These are phyloP conservation scores for Castor canadensis DNA, from an alignment of 2,113 vertebrate genomes.

Conservation along the genomic window DNA sequence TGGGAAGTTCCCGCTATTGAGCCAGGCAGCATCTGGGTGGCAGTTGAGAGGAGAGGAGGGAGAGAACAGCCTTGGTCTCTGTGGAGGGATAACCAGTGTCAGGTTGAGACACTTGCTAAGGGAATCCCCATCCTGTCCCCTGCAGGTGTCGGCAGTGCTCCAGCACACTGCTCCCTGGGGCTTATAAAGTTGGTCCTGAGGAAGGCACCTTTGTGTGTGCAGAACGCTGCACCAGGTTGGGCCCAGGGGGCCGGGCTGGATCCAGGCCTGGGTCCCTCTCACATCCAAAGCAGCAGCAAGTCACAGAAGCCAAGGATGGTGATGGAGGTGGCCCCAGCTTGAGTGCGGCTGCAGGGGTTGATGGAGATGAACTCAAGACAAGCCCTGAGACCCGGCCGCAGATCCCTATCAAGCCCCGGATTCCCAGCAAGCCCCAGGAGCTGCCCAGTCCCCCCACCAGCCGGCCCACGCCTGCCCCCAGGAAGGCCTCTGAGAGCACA, in stretches of 20 bases:
- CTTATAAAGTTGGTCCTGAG: conserved; percentile 89
- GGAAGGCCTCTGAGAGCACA: conserved; percentile 71
- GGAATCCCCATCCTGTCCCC: conserved; percentile 40
- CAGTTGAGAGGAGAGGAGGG: background rate
- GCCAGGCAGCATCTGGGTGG: background rate
- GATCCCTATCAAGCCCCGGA: conserved; percentile 77
- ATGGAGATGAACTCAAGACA: background rate
- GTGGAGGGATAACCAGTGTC: background rate
- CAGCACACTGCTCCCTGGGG: conserved; percentile 94
- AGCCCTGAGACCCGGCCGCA: conserved; percentile 58
- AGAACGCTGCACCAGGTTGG: conserved; percentile 86
- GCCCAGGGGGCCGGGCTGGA: conserved; percentile 78
- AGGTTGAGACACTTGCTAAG: fast-evolving
- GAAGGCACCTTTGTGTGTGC: conserved; percentile 91
- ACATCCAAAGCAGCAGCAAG: conserved; percentile 58
- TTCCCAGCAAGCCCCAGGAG: conserved; percentile 83
- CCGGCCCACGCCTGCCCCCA: conserved; percentile 86
- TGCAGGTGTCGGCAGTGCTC: conserved; percentile 94
- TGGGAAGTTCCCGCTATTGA: background rate
- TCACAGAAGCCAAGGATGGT: conserved; percentile 19
- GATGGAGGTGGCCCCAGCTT: background rate
- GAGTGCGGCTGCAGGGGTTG: background rate
- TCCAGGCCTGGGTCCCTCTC: conserved; percentile 75
- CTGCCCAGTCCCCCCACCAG: conserved; percentile 50
- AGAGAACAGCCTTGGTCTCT: background rate